Evolutionary conservation across 2,113 vertebrate genomes (phyloP).

Genomic region (Trogon surrucura): DNA sequence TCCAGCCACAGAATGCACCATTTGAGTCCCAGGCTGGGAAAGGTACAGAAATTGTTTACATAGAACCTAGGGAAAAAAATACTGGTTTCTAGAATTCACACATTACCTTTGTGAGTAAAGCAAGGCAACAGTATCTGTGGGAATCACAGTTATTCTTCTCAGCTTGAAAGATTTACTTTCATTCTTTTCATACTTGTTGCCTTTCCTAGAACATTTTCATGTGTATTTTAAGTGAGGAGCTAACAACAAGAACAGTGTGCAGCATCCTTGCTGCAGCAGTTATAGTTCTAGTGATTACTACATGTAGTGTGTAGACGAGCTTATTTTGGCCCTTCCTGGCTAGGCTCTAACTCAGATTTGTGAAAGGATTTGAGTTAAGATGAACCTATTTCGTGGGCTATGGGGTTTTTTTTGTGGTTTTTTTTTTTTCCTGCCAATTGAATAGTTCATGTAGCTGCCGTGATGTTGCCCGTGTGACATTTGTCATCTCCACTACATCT

Average conservation of each 20-base stretch:
- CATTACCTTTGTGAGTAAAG: background rate
- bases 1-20: background rate
- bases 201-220: background rate
- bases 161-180: background rate
- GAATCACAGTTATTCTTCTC: background rate
- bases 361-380: background rate
- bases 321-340: background rate
- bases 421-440: background rate
- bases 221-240: background rate
- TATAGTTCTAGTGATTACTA: background rate
- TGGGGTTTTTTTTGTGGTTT: fast-evolving
- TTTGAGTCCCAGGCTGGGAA: background rate
- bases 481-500: background rate
- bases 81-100: background rate
- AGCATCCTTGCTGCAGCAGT: background rate
- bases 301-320: background rate
- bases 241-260: background rate
- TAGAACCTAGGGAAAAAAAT: background rate
- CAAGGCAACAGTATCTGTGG: background rate
- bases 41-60: background rate
- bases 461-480: fast-evolving
- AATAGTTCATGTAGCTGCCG: background rate
- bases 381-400: background rate
- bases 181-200: background rate
- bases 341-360: background rate